Evolutionary conservation across 2,888 invertebrate genomes (phyloP), one percentile per base, ranked within the genome.

Genomic region (Fragum fragum): DNA sequence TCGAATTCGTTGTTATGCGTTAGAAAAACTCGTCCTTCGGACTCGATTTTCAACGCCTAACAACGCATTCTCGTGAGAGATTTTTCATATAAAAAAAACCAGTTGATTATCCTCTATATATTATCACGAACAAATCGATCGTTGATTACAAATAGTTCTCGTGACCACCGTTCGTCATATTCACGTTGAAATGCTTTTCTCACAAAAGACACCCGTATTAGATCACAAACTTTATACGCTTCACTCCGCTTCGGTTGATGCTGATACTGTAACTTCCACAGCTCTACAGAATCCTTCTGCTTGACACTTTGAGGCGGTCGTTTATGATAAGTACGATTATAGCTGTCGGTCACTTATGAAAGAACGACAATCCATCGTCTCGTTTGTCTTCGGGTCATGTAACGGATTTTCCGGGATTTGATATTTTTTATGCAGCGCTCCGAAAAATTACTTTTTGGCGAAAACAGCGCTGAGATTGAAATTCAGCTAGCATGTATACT

Each of bases 301-400:
- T n/a, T 26, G 6, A 18, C 18, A 68, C 55, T 59, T 47, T 75
- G 79, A 42, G 63, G 80, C 79, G 42, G 28, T 23, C 55, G 55
- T 55, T 73, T 77, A 52, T 83, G 80, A 52, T 77, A 76, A 1
- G 74, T 77, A 16, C 61, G 28, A 53, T 81, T 84, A 53, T 81
- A 84, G 32, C 73, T 85, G 21, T 76, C 61, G 0, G 77, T 74
- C 14, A 77, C 42, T 1, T 74, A 47, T n/a, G 75, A 52, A 11
- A 79, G 73, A 6, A 76, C 21, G 39, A 81, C 76, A 74, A 63
- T 21, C 63, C 63, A 63, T 14, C 77, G 72, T 16, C 53, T 39
- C 1, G 29, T 63, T 73, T 79, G 79, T 16, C 77, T 69, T 36
- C 52, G 76, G 2, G 76, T 76, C 75, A 82, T 73, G 57, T 85